Percentiles rank a stretch among this genome's conserved stretches.
These are phyloP conservation scores for Aporrectodea caliginosa DNA, from an alignment of 1,140 invertebrate genomes.

Conservation along the genomic window DNA sequence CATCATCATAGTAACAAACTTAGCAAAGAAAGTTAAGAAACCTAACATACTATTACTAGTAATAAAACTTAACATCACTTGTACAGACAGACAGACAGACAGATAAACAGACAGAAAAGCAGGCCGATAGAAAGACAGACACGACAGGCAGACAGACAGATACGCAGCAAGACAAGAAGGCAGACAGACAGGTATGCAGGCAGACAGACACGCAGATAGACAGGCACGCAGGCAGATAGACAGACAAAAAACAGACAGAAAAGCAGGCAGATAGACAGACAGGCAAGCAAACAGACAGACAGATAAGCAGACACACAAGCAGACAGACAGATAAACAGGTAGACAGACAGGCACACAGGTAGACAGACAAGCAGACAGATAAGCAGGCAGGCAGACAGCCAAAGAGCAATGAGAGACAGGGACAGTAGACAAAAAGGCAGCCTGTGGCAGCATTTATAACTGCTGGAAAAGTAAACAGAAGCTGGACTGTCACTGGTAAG, in stretches of 20 bases:
- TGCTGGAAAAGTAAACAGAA: no score
- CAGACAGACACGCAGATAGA: not conserved
- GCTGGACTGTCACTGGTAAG: no score
- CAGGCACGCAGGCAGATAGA: not conserved
- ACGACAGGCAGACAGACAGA: not conserved
- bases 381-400: not conserved
- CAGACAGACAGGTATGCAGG: not conserved
- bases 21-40: no score
- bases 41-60: no score
- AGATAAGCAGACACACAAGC: not conserved
- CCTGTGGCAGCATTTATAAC: no score
- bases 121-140: not conserved
- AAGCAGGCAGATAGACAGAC: not conserved
- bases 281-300: slow-evolving; percentile 1
- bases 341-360: not conserved
- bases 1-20: no score
- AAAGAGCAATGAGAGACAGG: not conserved
- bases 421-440: not conserved
- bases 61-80: no score
- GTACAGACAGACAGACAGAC: not conserved
- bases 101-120: not conserved
- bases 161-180: not conserved
- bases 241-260: not conserved
- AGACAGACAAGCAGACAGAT: not conserved
- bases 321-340: not conserved